Conservation (phyloP, 2,888 invertebrate species). For the Nesidiocoris tenuis region DNA sequence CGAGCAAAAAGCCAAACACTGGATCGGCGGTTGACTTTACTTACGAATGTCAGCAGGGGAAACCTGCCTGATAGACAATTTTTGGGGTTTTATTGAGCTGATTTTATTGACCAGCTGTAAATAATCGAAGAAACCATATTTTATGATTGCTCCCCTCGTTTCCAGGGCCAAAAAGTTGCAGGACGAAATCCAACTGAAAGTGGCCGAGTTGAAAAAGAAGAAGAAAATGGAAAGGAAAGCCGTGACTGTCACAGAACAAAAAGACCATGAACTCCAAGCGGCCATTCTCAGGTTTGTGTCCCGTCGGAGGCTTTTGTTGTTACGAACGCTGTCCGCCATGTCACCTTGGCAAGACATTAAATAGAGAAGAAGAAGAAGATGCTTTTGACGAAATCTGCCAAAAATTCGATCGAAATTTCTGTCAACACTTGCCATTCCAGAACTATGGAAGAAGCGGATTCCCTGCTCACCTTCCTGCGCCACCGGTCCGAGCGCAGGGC, state of each 20-base stretch:
- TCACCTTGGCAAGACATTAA: too few relatives aligned
- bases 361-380: not conserved
- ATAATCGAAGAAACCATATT: too few relatives aligned
- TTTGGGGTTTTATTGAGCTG: too few relatives aligned
- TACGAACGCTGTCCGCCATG: too few relatives aligned
- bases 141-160: too few relatives aligned
- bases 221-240: conserved; percentile 54
- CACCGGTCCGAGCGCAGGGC: conserved; percentile 42
- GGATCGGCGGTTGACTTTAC: too few relatives aligned
- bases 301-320: not conserved
- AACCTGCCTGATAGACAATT: too few relatives aligned
- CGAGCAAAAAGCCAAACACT: not conserved
- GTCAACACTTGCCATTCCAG: too few relatives aligned
- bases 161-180: conserved; percentile 60
- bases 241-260: conserved; percentile 50
- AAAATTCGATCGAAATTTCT: not conserved
- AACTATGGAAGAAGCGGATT: conserved; percentile 69
- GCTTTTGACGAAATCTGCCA: not conserved
- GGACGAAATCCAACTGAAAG: conserved; percentile 57
- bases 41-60: too few relatives aligned
- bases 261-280: conserved; percentile 55
- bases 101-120: too few relatives aligned
- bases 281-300: conserved; percentile 49
- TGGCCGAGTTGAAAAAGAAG: conserved; percentile 57
- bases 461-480: conserved; percentile 58